A percentile compares a stretch with the other conserved stretches of the same genome.
Evolutionary conservation across 2,888 invertebrate genomes (phyloP).

Genomic region (Mesorhabditis spiculigera): DNA sequence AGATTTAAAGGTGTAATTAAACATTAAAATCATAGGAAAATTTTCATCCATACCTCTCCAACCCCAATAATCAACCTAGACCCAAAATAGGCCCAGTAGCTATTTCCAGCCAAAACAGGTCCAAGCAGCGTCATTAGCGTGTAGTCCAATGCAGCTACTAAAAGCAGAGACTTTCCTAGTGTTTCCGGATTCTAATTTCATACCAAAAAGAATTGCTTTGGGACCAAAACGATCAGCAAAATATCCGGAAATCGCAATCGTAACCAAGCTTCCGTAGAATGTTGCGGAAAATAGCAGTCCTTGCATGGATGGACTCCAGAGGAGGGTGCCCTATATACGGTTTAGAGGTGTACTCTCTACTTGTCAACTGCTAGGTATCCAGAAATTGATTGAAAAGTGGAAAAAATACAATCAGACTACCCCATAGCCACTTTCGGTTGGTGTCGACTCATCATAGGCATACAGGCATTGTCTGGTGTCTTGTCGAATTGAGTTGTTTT

Average conservation of each 20-base stretch:
- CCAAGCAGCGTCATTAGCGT: constrained; percentile 25
- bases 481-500: not conserved
- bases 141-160: constrained; percentile 25
- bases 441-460: constrained; percentile 7
- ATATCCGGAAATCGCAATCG: constrained; percentile 32
- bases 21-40: too few species aligned
- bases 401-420: too few species aligned
- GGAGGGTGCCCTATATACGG: constrained; percentile 38
- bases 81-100: constrained; percentile 30
- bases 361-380: too few species aligned
- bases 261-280: constrained; percentile 44
- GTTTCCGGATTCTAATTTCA: not conserved
- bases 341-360: too few species aligned
- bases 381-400: too few species aligned
- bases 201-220: constrained; percentile 29
- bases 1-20: too few species aligned
- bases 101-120: constrained; percentile 31
- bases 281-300: constrained; percentile 36
- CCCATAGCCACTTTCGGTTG: constrained; percentile 16
- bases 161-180: not conserved
- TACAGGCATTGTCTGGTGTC: not conserved
- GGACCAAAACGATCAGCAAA: constrained; percentile 44
- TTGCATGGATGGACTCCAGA: constrained; percentile 42
- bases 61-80: constrained; percentile 44
- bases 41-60: constrained; percentile 26